These are phyloP conservation scores for Gallinago paraguaiae DNA, from an alignment of 2,113 vertebrate genomes.

Conservation along the genomic window DNA sequence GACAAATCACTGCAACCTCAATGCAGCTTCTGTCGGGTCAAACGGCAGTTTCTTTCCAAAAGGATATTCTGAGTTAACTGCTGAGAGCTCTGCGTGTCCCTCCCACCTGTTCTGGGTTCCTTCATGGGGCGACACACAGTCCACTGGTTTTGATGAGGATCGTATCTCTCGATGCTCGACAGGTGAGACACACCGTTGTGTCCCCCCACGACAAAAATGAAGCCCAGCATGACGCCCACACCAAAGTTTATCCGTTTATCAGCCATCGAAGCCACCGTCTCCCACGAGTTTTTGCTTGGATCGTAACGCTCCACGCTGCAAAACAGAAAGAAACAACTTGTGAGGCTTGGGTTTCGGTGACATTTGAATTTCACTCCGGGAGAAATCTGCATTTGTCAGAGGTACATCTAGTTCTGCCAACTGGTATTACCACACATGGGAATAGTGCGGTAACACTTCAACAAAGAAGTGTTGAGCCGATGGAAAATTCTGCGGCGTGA, in stretches of 20 bases:
- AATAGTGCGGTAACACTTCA: no score
- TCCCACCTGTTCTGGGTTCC: conserved; percentile 92
- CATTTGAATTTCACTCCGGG: neutral
- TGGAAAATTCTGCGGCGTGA: accelerated
- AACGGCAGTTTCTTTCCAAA: accelerated
- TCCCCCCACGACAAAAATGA: conserved; percentile 97
- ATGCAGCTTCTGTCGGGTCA: neutral
- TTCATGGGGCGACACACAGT: conserved; percentile 96
- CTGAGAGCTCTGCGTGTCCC: neutral
- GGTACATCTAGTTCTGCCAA: neutral
- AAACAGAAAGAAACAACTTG: neutral
- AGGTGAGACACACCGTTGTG: conserved; percentile 97
- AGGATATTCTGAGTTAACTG: accelerated
- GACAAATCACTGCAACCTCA: no score
- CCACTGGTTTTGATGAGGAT: conserved; percentile 98
- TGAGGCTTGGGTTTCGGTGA: accelerated
- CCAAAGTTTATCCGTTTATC: conserved; percentile 99
- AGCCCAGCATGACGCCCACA: conserved; percentile 94
- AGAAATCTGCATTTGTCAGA: neutral
- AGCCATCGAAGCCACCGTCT: conserved; percentile 95
- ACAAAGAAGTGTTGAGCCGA: neutral
- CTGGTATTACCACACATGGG: accelerated
- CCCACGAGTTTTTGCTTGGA: conserved; percentile 94
- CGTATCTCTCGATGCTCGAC: conserved; percentile 96
- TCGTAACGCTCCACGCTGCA: conserved; percentile 95